A percentile compares a stretch with the other conserved stretches of the same genome.
phyloP scores from a whole-genome alignment of 2,797 vertebrate species.

The Fratercula arctica region DNA sequence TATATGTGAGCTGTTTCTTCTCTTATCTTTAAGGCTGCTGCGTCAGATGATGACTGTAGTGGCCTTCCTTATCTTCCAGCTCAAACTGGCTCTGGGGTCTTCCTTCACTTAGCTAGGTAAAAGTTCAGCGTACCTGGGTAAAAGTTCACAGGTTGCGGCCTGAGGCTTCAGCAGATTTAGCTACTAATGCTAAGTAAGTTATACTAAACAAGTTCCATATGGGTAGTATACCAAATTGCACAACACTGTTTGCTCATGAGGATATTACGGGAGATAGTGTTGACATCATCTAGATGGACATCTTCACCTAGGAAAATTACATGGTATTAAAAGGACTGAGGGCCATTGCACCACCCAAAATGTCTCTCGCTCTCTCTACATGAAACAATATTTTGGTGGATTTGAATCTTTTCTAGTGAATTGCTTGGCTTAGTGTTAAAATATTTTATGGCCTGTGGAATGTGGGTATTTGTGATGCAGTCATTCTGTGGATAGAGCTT shows the following conservation, averaged over 20 bases:
- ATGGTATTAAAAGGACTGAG: neutral
- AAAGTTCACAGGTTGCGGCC: neutral
- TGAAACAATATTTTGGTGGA: neutral
- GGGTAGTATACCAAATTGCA: neutral
- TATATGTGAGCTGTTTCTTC: neutral
- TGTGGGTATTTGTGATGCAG: neutral
- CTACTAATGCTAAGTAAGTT: neutral
- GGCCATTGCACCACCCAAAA: neutral
- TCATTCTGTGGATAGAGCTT: neutral
- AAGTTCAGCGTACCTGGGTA: neutral
- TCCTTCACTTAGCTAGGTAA: neutral
- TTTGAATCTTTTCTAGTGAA: neutral
- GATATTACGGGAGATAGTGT: neutral
- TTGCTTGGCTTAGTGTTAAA: neutral
- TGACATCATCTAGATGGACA: neutral
- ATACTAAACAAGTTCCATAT: neutral
- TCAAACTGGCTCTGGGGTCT: neutral
- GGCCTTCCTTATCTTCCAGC: neutral
- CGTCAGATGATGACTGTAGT: neutral
- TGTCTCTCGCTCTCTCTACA: neutral
- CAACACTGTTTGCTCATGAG: neutral
- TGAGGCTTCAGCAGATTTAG: neutral
- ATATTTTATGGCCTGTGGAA: neutral
- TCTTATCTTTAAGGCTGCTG: neutral
- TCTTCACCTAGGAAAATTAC: neutral